A percentile compares a stretch with the other conserved stretches of the same genome.
Evolutionary conservation across 2,113 vertebrate species (phyloP).

Genomic region (Bubalus kerabau): DNA sequence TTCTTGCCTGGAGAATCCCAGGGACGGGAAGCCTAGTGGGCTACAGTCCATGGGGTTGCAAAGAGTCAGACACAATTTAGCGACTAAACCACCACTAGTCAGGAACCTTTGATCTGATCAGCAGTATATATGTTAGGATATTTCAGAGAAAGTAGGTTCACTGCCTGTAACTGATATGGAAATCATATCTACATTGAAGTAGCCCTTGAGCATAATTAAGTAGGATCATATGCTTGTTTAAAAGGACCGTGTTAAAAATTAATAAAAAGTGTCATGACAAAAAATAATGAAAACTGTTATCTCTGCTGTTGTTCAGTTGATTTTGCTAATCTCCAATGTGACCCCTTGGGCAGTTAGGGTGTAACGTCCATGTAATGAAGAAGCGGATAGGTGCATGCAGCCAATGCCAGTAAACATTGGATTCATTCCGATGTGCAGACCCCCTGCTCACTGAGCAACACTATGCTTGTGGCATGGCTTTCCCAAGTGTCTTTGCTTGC

Average conservation of each 20-base stretch:
- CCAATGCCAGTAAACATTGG: not conserved
- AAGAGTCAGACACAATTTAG: not conserved
- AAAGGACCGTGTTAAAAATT: not conserved
- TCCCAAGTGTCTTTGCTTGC: not conserved
- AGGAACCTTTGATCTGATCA: not conserved
- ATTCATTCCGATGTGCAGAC: not conserved
- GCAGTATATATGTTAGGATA: not conserved
- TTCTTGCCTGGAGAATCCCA: not conserved
- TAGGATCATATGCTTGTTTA: not conserved
- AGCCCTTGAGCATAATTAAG: not conserved
- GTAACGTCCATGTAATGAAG: not conserved
- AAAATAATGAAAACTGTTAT: not conserved
- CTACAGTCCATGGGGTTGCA: not conserved
- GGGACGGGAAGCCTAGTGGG: not conserved
- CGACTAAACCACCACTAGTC: not conserved
- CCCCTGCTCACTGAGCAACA: not conserved
- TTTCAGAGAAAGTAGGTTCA: conserved; percentile 20
- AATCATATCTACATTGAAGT: not conserved
- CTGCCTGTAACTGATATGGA: not conserved
- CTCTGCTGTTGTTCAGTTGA: not conserved
- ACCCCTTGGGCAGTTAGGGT: not conserved
- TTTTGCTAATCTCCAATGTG: not conserved
- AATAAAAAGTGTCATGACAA: not conserved
- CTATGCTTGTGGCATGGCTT: not conserved
- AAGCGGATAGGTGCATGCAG: not conserved